Conservation (phyloP, 2,797 vertebrate genomes). For the Platyrinchus mystaceus region DNA sequence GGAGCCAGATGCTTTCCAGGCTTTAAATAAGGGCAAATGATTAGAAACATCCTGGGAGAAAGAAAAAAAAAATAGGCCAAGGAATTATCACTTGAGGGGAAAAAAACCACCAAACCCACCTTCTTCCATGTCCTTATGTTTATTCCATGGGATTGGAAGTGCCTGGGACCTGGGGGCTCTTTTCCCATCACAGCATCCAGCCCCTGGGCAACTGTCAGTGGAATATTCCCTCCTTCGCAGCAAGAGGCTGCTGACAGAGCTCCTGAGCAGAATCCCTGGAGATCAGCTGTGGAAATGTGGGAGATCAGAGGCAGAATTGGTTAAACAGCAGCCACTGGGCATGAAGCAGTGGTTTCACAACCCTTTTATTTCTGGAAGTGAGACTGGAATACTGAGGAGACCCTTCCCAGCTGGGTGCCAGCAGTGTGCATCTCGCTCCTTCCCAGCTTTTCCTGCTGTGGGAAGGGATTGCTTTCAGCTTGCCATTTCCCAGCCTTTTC, state of each 20-base stretch:
- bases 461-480: background rate
- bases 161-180: background rate
- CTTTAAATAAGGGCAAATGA: background rate
- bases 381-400: background rate
- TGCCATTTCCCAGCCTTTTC: background rate
- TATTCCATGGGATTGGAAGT: background rate
- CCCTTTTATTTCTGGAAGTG: background rate
- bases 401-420: background rate
- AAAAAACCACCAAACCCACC: background rate
- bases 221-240: background rate
- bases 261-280: background rate
- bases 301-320: background rate
- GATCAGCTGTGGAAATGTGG: background rate
- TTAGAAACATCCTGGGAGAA: background rate
- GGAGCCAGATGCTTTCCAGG: background rate
- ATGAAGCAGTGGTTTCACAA: background rate
- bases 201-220: background rate
- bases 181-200: background rate
- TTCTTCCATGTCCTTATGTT: background rate
- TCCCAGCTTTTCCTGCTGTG: background rate
- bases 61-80: background rate
- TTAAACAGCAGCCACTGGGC: background rate
- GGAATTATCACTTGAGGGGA: background rate
- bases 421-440: background rate
- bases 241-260: background rate